These are phyloP conservation scores for Porites rus DNA, from an alignment of 92 coral and sea anemone species.

Conservation along the genomic window DNA sequence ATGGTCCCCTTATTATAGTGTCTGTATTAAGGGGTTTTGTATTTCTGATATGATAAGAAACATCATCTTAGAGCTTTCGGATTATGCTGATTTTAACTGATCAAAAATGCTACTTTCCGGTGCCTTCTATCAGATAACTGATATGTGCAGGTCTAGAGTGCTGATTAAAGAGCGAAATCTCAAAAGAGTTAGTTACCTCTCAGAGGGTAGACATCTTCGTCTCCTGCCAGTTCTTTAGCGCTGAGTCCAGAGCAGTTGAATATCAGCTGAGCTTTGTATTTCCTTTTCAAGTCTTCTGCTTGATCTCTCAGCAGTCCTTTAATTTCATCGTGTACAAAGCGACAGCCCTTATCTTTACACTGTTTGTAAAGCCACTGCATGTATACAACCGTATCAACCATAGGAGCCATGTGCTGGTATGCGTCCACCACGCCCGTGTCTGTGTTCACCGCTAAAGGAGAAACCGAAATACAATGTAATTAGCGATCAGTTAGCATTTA, in stretches of 20 bases:
- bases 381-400: constrained; percentile 57
- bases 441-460: constrained; percentile 35
- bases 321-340: constrained; percentile 50
- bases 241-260: constrained; percentile 69
- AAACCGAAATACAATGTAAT: not conserved
- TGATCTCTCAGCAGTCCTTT: constrained; percentile 57
- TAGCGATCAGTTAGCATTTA: too few species aligned
- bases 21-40: too few species aligned
- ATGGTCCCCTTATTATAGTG: too few species aligned
- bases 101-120: too few species aligned
- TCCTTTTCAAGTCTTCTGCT: constrained; percentile 53
- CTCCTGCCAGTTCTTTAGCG: constrained; percentile 71
- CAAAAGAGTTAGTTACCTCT: constrained; percentile 31
- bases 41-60: too few species aligned
- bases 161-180: not conserved
- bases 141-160: too few species aligned
- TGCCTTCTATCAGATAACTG: too few species aligned
- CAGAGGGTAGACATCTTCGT: constrained; percentile 58
- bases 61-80: too few species aligned
- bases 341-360: constrained; percentile 64
- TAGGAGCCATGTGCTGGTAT: constrained; percentile 60
- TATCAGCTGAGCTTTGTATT: constrained; percentile 57
- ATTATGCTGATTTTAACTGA: too few species aligned
- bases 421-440: constrained; percentile 57
- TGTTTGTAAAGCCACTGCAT: constrained; percentile 73